phyloP scores from a whole-genome alignment of 2,888 invertebrate genomes.

The Leuctra nigra region DNA sequence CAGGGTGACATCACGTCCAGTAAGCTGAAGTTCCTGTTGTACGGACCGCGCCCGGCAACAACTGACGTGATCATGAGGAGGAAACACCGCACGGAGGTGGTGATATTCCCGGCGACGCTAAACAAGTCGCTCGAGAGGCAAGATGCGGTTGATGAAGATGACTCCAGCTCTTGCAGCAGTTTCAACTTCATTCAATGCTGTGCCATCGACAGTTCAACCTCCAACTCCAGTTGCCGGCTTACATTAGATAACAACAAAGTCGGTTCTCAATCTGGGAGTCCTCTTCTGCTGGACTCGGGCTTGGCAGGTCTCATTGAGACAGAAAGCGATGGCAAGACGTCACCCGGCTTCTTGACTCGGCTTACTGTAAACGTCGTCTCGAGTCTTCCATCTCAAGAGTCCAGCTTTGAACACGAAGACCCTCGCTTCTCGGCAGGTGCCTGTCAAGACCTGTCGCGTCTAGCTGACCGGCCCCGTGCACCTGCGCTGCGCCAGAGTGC shows the following conservation, averaged over 20 bases:
- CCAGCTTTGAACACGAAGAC: conserved; percentile 28
- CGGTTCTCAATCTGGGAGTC: conserved; percentile 40
- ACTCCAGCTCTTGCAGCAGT: conserved; percentile 41
- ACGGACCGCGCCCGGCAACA: conserved; percentile 46
- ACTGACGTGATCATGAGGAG: conserved; percentile 51
- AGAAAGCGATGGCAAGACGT: not conserved
- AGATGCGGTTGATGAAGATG: conserved; percentile 26
- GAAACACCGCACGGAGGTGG: conserved; percentile 42
- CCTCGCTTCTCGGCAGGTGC: conserved; percentile 24
- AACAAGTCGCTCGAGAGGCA: conserved; percentile 34
- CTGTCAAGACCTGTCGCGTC: conserved; percentile 24
- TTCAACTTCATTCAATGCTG: conserved; percentile 62
- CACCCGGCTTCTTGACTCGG: not conserved
- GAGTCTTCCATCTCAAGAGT: conserved; percentile 23
- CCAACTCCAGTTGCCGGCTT: no score
- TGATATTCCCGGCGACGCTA: conserved; percentile 33
- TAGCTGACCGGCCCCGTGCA: not conserved
- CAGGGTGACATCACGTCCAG: conserved; percentile 62
- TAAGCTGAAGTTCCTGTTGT: conserved; percentile 67
- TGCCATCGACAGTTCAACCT: conserved; percentile 46
- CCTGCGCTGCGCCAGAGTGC: no score
- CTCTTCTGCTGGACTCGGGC: conserved; percentile 44
- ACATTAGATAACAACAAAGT: no score
- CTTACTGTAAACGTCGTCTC: not conserved
- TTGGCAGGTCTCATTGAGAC: not conserved